These are phyloP conservation scores for Enteromius mattozi DNA, from an alignment of 2,797 vertebrate species.

Conservation along the genomic window DNA sequence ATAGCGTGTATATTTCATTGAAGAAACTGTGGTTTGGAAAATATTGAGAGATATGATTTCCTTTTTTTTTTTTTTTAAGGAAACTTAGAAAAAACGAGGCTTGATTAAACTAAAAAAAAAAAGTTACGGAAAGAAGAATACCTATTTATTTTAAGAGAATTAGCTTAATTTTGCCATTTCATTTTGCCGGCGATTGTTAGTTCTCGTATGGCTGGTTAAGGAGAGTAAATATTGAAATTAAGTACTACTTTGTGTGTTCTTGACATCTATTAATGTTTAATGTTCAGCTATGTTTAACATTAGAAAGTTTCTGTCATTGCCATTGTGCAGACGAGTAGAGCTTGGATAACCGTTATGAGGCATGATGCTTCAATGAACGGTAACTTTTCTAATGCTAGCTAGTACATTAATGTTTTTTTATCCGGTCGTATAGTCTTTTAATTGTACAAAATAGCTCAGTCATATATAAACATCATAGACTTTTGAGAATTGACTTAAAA, in stretches of 20 bases:
- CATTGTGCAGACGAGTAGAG: neutral
- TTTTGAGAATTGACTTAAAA: too few species aligned
- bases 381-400: neutral
- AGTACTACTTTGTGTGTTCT: neutral
- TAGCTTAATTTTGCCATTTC: neutral
- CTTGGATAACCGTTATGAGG: neutral
- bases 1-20: neutral
- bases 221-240: neutral
- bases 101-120: neutral
- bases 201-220: neutral
- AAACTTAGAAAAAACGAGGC: neutral
- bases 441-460: neutral
- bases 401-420: neutral
- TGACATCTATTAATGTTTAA: neutral
- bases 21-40: neutral
- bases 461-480: too few species aligned
- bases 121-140: neutral
- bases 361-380: neutral
- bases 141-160: neutral
- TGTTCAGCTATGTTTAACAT: neutral
- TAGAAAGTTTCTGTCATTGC: neutral
- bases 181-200: neutral
- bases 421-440: neutral
- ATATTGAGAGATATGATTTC: neutral
- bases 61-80: neutral